phyloP scores from a whole-genome alignment of 2,888 invertebrate species.

The Elegia similella region DNA sequence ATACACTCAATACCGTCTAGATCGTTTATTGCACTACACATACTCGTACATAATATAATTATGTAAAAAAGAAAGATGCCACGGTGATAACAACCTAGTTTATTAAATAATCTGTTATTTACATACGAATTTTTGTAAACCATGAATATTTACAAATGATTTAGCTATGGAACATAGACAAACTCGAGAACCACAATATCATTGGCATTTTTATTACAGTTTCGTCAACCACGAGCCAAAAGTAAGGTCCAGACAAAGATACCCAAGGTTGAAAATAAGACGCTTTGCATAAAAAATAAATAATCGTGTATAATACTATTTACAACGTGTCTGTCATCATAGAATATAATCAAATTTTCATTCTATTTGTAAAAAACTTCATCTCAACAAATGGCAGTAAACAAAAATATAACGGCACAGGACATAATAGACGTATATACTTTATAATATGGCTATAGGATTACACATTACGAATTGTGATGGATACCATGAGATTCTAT shows the following conservation, averaged over 20 bases:
- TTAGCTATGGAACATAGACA: conserved; percentile 15
- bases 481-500: conserved; percentile 52
- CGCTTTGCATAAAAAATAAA: conserved; percentile 31
- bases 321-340: conserved; percentile 33
- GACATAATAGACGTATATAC: conserved; percentile 5
- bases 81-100: conserved; percentile 24
- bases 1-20: conserved; percentile 39
- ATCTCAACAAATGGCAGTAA: conserved; percentile 36
- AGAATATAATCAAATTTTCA: conserved; percentile 25
- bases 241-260: conserved; percentile 28
- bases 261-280: conserved; percentile 30
- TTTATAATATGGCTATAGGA: conserved; percentile 14
- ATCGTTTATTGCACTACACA: conserved; percentile 57
- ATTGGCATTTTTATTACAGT: conserved; percentile 19
- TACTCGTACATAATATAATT: conserved; percentile 27
- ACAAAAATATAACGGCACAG: conserved; percentile 25
- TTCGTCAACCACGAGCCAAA: conserved; percentile 15
- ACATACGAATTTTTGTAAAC: conserved; percentile 43
- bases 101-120: conserved; percentile 38
- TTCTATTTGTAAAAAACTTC: conserved; percentile 20
- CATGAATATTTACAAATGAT: conserved; percentile 52
- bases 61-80: conserved; percentile 7
- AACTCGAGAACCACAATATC: conserved; percentile 12
- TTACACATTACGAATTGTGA: conserved; percentile 25
- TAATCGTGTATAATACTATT: conserved; percentile 35